Base-by-base conservation (phyloP, 2,113 vertebrate genomes). In the Bathybates hornii region DNA sequence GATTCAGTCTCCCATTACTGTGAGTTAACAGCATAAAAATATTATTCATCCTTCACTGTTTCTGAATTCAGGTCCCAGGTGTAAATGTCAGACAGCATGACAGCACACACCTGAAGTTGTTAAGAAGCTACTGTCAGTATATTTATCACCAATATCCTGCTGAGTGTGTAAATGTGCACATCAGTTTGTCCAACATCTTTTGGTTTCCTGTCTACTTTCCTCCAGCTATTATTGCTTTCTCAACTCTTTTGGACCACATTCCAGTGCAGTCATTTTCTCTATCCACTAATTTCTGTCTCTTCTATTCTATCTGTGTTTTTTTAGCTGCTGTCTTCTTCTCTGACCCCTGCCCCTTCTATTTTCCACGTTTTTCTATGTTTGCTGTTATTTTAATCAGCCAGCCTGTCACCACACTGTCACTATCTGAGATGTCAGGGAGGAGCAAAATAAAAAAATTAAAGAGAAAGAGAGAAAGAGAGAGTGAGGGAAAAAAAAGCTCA, bases 311-410 rank as follows among this genome's bases (percentile, higher is more conserved):
- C 38, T 82, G 66, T 82, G 24, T 52, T 76, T 79, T 73, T 88
- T 90, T 45, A 52, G 52, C 32, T 29, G 21, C 34, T 24, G 17
- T 87, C 73, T 85, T 13, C 53, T 86, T 85, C 89, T 48, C 14
- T 24, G 73, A 82, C 61, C 53, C 76, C 38, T 83, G 53, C 21
- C 19, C 43, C 48, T 21, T 87, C 76, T 73, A 17, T 68, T 53
- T 81, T 38, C 81, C 66, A 61, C 36, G 43, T 78, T 34, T 48
- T 82, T 93, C 41, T 24, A 27, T 85, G 29, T 92, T 81, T 84
- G 86, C 86, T 92, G 86, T 87, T 89, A 90, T 89, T 93, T 89
- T 82, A 85, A 85, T 84, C 86, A 87, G 36, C 48, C 82, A 57
- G 89, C 68, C 66, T 88, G 92, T 88, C 91, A 89, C 19, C 84